Conservation (phyloP, 1,140 invertebrate species). For the Halesus radiatus region DNA sequence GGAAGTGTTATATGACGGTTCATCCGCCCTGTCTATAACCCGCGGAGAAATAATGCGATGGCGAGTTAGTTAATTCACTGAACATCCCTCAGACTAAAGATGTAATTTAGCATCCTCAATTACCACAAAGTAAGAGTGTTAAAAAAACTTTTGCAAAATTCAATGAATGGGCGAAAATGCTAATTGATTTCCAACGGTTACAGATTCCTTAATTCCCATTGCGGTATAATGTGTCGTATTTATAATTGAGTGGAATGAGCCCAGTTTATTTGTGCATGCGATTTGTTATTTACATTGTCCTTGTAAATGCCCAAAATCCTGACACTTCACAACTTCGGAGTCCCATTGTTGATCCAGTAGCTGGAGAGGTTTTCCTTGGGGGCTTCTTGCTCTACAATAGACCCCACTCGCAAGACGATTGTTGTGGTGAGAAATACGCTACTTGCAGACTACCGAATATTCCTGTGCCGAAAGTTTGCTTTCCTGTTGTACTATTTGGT, state of each 20-base stretch:
- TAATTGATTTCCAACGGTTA: too few relatives aligned
- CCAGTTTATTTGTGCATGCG: neutral
- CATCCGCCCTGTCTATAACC: too few relatives aligned
- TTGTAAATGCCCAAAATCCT: neutral
- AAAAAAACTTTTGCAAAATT: too few relatives aligned
- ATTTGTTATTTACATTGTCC: slow-evolving; percentile 1
- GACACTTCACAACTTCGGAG: neutral
- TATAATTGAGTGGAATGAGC: slow-evolving; percentile 11
- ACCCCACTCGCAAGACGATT: neutral
- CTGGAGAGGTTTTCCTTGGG: neutral
- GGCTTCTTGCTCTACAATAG: slow-evolving; percentile 7
- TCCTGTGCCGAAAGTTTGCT: neutral
- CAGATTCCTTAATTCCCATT: too few relatives aligned
- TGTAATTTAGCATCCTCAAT: too few relatives aligned
- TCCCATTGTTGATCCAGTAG: neutral
- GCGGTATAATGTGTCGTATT: neutral
- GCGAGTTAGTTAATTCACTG: too few relatives aligned
- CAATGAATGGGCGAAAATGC: too few relatives aligned
- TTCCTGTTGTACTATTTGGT: neutral
- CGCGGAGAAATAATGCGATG: too few relatives aligned
- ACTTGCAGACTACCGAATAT: neutral
- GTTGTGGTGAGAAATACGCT: neutral
- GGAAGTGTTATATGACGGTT: too few relatives aligned
- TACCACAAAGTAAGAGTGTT: too few relatives aligned
- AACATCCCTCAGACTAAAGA: too few relatives aligned